Conservation (phyloP, 2,888 invertebrate species). For the Bembecia ichneumoniformis region DNA sequence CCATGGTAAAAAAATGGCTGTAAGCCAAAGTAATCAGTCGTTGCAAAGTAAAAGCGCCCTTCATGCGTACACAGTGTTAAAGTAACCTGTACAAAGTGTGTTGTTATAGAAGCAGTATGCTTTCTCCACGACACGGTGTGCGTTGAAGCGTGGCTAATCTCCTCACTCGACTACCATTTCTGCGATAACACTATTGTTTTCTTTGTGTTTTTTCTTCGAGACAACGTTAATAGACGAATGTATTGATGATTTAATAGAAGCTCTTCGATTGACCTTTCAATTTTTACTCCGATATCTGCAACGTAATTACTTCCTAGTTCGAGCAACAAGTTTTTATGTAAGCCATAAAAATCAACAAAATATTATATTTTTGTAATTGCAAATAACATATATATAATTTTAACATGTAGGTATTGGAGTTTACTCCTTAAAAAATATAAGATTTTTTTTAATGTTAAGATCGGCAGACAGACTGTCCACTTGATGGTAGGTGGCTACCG, state of each 20-base stretch:
- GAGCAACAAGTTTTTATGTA: too few relatives aligned
- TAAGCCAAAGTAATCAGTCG: constrained; percentile 29
- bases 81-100: constrained; percentile 9
- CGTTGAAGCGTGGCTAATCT: constrained; percentile 43
- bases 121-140: constrained; percentile 37
- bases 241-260: not conserved
- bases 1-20: constrained; percentile 27
- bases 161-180: constrained; percentile 26
- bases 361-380: too few relatives aligned
- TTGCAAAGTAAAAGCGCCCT: constrained; percentile 16
- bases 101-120: constrained; percentile 17
- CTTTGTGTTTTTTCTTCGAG: constrained; percentile 13
- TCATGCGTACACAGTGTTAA: constrained; percentile 11
- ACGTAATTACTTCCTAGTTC: too few relatives aligned
- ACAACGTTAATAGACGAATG: constrained; percentile 1
- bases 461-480: too few relatives aligned
- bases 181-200: constrained; percentile 30
- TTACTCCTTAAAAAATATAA: too few relatives aligned
- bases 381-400: too few relatives aligned
- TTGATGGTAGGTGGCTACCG: too few relatives aligned
- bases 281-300: too few relatives aligned
- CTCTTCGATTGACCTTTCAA: too few relatives aligned
- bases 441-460: too few relatives aligned
- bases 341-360: too few relatives aligned
- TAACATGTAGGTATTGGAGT: too few relatives aligned